Conservation (phyloP, 2,113 vertebrate species). For the Malurus cyaneus region DNA sequence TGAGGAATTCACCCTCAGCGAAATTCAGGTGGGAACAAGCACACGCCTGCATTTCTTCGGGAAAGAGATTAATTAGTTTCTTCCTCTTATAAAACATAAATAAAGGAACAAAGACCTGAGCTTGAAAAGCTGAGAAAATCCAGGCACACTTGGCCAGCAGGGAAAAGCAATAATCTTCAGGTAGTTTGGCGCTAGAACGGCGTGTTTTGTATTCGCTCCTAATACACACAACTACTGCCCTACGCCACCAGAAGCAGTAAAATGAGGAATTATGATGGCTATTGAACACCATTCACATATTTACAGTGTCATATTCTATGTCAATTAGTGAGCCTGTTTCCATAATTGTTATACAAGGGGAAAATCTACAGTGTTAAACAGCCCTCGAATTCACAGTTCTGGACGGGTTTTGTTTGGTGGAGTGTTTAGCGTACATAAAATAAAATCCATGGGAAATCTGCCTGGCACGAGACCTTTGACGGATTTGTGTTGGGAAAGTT, state of each 20-base stretch:
- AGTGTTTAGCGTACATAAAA: conserved; percentile 30
- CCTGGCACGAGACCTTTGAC: background rate
- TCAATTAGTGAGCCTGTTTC: conserved; percentile 59
- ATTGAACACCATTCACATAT: conserved; percentile 44
- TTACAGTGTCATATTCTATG: background rate
- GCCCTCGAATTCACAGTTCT: conserved; percentile 40
- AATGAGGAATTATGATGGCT: conserved; percentile 58
- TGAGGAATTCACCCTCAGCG: conserved; percentile 25
- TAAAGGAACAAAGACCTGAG: background rate
- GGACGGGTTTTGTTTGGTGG: conserved; percentile 56
- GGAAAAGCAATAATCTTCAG: background rate
- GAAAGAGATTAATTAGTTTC: conserved; percentile 16
- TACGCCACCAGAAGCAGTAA: background rate
- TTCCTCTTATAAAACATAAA: conserved; percentile 27
- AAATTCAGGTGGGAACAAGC: conserved; percentile 21
- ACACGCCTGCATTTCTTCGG: background rate
- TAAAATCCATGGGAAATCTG: conserved; percentile 1
- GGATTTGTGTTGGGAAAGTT: background rate
- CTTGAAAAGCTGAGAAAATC: conserved; percentile 21
- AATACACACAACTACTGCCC: background rate
- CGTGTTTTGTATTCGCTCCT: background rate
- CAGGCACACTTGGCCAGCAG: background rate
- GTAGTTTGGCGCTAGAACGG: background rate
- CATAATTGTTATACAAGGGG: conserved; percentile 67
- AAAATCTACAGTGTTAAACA: conserved; percentile 65